phyloP scores from a whole-genome alignment of 2,888 invertebrate species.

The Emmelina monodactyla region DNA sequence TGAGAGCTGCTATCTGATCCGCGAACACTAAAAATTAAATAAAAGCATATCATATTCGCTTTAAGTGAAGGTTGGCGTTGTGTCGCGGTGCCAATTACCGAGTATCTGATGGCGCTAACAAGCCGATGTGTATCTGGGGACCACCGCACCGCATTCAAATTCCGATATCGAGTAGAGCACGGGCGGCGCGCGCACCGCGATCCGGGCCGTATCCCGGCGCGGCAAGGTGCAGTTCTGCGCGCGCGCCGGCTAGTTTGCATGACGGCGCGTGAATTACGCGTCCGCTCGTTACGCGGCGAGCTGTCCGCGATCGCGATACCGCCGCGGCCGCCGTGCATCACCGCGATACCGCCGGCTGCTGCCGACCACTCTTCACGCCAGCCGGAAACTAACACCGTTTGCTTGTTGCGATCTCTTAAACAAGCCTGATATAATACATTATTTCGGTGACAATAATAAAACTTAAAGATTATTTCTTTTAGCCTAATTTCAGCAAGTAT shows the following conservation, averaged over 20 bases:
- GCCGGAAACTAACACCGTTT: no score
- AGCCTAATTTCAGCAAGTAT: no score
- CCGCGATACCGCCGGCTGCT: no score
- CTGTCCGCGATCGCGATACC: conserved; percentile 4
- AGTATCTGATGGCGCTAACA: conserved; percentile 61
- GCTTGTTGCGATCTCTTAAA: no score
- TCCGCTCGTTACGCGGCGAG: conserved; percentile 35
- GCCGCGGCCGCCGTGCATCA: background rate
- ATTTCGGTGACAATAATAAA: no score
- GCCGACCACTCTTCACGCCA: no score
- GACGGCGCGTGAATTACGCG: conserved; percentile 63
- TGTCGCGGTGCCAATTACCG: conserved; percentile 56
- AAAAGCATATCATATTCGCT: conserved; percentile 9
- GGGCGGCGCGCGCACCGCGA: conserved; percentile 2
- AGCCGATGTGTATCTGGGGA: conserved; percentile 53
- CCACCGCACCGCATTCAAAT: conserved; percentile 42
- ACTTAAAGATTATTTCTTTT: no score
- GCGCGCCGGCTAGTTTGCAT: conserved; percentile 43
- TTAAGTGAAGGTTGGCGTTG: conserved; percentile 19
- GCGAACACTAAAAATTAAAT: conserved; percentile 1
- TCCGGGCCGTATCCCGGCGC: background rate
- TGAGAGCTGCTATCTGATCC: background rate
- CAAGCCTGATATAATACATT: no score
- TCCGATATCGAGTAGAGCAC: conserved; percentile 14
- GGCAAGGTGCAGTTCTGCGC: background rate